These are phyloP conservation scores for Leucophora obtusa DNA, from an alignment of 2,888 invertebrate genomes.

Conservation along the genomic window DNA sequence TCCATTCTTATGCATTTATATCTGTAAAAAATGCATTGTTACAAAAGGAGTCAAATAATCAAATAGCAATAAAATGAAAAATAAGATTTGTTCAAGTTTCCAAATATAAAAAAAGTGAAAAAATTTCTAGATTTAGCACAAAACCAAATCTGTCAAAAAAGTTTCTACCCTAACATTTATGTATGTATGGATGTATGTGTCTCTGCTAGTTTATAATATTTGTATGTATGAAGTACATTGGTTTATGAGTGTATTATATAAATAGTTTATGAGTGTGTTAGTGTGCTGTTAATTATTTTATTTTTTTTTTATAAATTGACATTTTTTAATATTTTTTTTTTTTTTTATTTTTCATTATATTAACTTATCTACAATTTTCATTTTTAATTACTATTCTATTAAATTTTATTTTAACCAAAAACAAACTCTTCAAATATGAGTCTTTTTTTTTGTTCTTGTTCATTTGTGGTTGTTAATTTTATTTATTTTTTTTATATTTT, in stretches of 20 bases:
- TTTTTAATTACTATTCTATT: slow-evolving; percentile 45
- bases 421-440: slow-evolving; percentile 44
- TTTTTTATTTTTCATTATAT: slow-evolving; percentile 36
- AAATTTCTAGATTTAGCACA: neutral
- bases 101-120: no score
- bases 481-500: slow-evolving; percentile 43
- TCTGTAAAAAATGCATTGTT: no score
- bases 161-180: neutral
- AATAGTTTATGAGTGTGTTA: slow-evolving; percentile 51
- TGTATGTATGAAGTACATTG: slow-evolving; percentile 9
- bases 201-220: slow-evolving; percentile 1
- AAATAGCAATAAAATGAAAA: no score
- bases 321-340: slow-evolving; percentile 50
- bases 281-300: slow-evolving; percentile 50
- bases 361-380: slow-evolving; percentile 50
- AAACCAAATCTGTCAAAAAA: neutral
- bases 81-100: no score
- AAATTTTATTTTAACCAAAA: slow-evolving; percentile 50
- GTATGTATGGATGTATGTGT: slow-evolving; percentile 8
- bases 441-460: slow-evolving; percentile 23
- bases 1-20: no score
- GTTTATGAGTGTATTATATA: slow-evolving; percentile 37
- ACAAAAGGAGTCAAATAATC: no score
- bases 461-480: slow-evolving; percentile 27
- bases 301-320: slow-evolving; percentile 49